phyloP scores from a whole-genome alignment of 2,888 invertebrate genomes.

The Chydorus sphaericus region DNA sequence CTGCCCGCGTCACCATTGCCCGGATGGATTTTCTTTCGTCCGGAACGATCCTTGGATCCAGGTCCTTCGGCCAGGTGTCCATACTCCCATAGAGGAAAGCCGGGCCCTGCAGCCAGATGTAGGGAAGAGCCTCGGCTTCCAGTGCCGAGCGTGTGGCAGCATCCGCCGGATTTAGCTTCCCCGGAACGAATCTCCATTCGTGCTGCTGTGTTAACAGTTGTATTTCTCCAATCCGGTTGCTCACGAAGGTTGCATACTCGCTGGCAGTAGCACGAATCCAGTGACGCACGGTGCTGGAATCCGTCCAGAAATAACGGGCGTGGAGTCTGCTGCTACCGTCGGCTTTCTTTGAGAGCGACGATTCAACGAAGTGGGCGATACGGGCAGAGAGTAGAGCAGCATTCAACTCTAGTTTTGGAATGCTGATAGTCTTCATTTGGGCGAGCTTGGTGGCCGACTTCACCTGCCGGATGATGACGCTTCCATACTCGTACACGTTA shows the following conservation, averaged over 20 bases:
- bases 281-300: background rate
- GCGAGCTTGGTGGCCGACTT: constrained; percentile 6
- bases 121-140: background rate
- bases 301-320: background rate
- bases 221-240: constrained; percentile 10
- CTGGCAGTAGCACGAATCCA: constrained; percentile 6
- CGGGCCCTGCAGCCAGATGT: constrained; percentile 8
- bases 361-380: constrained; percentile 3
- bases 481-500: background rate
- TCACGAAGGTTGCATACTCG: constrained; percentile 5
- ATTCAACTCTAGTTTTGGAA: constrained; percentile 1
- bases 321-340: background rate
- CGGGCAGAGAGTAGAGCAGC: constrained; percentile 9
- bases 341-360: background rate
- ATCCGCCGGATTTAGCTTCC: background rate
- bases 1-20: background rate
- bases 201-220: background rate
- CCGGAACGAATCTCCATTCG: constrained; percentile 9
- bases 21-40: background rate
- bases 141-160: background rate
- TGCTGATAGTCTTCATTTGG: background rate
- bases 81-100: background rate
- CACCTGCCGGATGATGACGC: background rate
- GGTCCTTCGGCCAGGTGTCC: constrained; percentile 1
- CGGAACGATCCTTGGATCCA: background rate